Percentiles rank a stretch among this genome's conserved stretches.
These are phyloP conservation scores for Brenthis daphne DNA, from an alignment of 2,888 invertebrate genomes.

Conservation along the genomic window DNA sequence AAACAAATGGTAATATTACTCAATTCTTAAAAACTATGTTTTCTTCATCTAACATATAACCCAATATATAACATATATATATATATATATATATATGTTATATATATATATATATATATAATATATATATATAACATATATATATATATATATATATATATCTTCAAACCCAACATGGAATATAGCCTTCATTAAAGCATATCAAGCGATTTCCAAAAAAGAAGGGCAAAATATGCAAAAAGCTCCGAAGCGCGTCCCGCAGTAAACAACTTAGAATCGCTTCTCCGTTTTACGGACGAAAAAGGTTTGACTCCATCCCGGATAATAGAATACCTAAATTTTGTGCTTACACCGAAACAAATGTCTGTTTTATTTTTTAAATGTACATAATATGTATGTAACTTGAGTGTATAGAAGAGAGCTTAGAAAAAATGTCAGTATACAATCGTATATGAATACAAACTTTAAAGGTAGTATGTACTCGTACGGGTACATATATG, in stretches of 20 bases:
- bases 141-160: not conserved
- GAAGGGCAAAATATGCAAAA: constrained; percentile 35
- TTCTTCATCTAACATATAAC: too few species aligned
- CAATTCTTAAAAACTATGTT: not conserved
- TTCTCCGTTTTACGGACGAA: constrained; percentile 35
- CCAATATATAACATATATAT: not conserved
- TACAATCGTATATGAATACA: too few species aligned
- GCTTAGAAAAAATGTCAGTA: too few species aligned
- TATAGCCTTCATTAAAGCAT: constrained; percentile 21
- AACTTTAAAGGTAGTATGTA: too few species aligned
- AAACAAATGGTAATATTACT: too few species aligned
- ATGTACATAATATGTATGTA: not conserved
- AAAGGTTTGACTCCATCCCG: constrained; percentile 35
- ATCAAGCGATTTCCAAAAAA: constrained; percentile 24
- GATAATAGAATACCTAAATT: constrained; percentile 31
- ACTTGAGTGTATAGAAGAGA: too few species aligned
- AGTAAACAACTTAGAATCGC: constrained; percentile 37
- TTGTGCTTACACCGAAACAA: constrained; percentile 24
- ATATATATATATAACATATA: too few species aligned
- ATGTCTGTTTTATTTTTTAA: not conserved
- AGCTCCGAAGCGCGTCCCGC: constrained; percentile 24
- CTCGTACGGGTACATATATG: too few species aligned
- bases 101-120: not conserved
- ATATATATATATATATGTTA: too few species aligned
- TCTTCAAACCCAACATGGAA: not conserved